Base-by-base conservation (phyloP, 2,113 vertebrate genomes). In the Rhabdomys dilectus region DNA sequence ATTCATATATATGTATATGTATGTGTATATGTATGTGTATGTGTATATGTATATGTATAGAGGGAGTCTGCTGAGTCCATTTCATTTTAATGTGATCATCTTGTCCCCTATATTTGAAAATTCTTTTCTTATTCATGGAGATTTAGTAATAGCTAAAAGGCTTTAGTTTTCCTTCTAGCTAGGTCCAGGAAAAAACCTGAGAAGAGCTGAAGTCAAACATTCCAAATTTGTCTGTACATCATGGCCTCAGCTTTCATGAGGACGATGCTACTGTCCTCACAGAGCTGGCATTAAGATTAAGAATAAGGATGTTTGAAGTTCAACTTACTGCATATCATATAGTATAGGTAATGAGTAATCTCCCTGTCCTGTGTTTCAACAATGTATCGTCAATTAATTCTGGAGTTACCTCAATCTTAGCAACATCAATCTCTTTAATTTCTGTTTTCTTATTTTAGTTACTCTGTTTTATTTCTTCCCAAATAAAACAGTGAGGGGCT, bases 181-280 rank as follows among this genome's bases (percentile, higher is more conserved):
- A 86, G 34, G 72, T 66, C n/a, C 78, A 88, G 89, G 19, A 51
- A 88, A 88, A 95, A 88, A 26, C 13, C 78, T 93, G 58, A 58
- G n/a, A 87, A 91, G 62, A 87, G 45, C 86, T 95, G 21, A n/a
- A 92, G n/a, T 92, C 89, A 97, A 68, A 78, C 34, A 82, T 92
- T 94, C 73, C 89, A 84, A 24, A 87, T 94, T 91, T 96, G 48
- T 75, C 70, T 92, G 42, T 78, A 53, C 36, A 1, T 22, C 26
- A 9, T 92, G 53, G 91, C 51, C 77, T 92, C 64, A 82, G 75
- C 66, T 87, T 93, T 73, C 51, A 93, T 93, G n/a, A 86, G 36
- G 56, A 72, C 26, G 77, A 72, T 93, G 88, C 73, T 89, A 58
- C 58, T 96, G n/a, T 89, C 10, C 31, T 95, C 24, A 72, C 19